Evolutionary conservation across 2,113 vertebrate genomes (phyloP), one percentile per base, ranked within the genome.

Genomic region (Chroicocephalus ridibundus): DNA sequence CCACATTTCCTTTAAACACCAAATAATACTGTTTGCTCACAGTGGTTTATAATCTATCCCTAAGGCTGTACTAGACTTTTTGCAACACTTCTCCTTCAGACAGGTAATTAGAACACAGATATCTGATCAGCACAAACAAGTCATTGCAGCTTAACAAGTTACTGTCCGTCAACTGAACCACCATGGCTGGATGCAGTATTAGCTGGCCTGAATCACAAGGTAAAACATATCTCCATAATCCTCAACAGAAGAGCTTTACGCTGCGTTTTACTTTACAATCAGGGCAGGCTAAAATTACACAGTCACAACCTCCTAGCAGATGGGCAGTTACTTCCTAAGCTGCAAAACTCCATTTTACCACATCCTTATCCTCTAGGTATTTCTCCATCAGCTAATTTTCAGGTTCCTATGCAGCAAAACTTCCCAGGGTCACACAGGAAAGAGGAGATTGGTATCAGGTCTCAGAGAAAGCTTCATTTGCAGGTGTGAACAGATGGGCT

Each of bases 271-370:
- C 58, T 96, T 93, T 58, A 94, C 87, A 90, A 72, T 72, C 81
- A 95, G 90, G 90, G 51, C 93, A 96, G 51, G 75, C 87, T 97
- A 96, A 97, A 97, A 96, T 96, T 96, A 97, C 70, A 88, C 54
- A 74, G 85, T 89, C 82, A 77, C 40, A 90, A 58, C 90, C 93
- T 80, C 92, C n/a, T 36, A 77, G 87, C 87, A 96, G 92, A 96
- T 74, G 79, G 78, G 54, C 79, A 92, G 66, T 79, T 58, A 82
- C 62, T 55, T 83, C 58, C 82, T 88, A 90, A 90, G 46, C 93
- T 38, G 44, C 71, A 88, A 5, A 96, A 94, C 68, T 90, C 89
- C 54, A 65, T 88, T 91, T 97, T 82, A 82, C 51, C 85, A 77
- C 62, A 85, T 82, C 55, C 29, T 94, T 58, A 85, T 77, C 58